A percentile compares a stretch with the other conserved stretches of the same genome.
These are phyloP conservation scores for Typhlomys cinereus DNA, from an alignment of 2,113 vertebrate genomes.

Conservation along the genomic window DNA sequence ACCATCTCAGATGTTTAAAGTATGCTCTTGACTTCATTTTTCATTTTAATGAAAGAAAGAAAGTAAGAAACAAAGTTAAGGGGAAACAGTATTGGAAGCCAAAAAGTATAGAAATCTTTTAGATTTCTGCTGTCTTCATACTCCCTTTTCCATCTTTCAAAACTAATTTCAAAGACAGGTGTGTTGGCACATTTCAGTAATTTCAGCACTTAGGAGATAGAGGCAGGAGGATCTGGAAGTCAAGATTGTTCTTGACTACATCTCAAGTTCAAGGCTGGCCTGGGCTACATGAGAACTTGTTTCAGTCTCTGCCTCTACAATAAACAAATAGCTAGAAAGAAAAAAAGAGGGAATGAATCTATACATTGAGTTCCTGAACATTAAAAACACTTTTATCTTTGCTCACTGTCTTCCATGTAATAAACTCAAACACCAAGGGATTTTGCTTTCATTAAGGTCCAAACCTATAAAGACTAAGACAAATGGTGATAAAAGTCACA, in stretches of 20 bases:
- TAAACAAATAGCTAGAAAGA: too few species aligned
- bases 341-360: neutral
- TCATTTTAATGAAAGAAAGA: conserved; percentile 9
- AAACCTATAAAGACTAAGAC: neutral
- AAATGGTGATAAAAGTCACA: neutral
- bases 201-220: too few species aligned
- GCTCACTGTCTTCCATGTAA: neutral
- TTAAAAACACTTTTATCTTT: neutral
- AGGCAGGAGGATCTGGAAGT: neutral
- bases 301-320: neutral
- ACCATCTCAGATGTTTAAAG: neutral
- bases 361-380: neutral
- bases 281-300: neutral
- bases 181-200: neutral
- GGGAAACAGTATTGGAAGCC: neutral
- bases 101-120: neutral
- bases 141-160: neutral
- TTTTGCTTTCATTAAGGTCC: conserved; percentile 3
- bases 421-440: neutral
- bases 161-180: conserved; percentile 3
- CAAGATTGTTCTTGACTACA: neutral
- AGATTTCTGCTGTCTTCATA: too few species aligned
- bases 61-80: neutral
- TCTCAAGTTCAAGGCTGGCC: neutral
- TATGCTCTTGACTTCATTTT: neutral